These are phyloP conservation scores for Cherax destructor DNA, from an alignment of 1,140 invertebrate genomes.

Conservation along the genomic window DNA sequence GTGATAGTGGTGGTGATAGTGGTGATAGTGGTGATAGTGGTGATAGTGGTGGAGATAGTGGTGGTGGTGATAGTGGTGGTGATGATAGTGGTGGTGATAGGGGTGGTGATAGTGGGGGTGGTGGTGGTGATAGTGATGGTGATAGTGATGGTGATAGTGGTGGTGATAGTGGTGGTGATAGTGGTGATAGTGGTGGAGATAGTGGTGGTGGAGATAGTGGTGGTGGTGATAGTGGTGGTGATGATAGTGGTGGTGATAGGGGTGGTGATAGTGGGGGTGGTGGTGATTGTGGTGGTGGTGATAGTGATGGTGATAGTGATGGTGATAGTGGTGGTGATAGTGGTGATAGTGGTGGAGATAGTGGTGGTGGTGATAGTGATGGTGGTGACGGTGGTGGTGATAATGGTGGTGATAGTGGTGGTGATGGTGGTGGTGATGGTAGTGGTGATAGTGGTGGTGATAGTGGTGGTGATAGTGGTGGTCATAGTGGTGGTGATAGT, in stretches of 20 bases:
- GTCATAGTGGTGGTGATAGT: too few relatives aligned
- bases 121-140: neutral
- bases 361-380: neutral
- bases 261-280: neutral
- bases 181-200: too few relatives aligned
- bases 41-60: slow-evolving; percentile 13
- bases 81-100: too few relatives aligned
- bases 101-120: neutral
- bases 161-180: neutral
- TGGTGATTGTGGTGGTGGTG: too few relatives aligned
- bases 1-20: too few relatives aligned
- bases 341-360: too few relatives aligned
- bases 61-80: slow-evolving; percentile 21
- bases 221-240: neutral
- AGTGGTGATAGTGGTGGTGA: neutral
- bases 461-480: neutral
- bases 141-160: neutral
- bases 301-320: too few relatives aligned
- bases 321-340: too few relatives aligned
- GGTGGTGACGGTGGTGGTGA: too few relatives aligned
- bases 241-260: neutral
- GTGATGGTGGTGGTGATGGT: neutral
- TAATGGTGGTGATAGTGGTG: too few relatives aligned
- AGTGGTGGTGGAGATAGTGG: too few relatives aligned
- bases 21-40: slow-evolving; percentile 2